These are phyloP conservation scores for Sanderia malayensis DNA, from an alignment of 30 jellyfish, hydroid and myxozoan species.

Conservation along the genomic window DNA sequence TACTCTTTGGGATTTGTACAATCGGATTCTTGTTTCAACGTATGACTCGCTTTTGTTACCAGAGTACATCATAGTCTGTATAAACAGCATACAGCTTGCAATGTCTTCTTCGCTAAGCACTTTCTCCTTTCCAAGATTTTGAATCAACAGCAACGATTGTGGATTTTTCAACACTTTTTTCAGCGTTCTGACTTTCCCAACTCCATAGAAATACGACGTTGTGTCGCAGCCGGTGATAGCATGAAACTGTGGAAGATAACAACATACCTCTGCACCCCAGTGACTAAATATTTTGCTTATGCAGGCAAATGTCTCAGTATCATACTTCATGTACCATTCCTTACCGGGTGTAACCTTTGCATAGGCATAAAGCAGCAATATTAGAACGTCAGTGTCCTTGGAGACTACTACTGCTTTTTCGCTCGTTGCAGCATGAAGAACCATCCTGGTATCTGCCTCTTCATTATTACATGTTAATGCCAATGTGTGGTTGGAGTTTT, in stretches of 20 bases:
- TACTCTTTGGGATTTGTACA: background rate
- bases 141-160: background rate
- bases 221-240: background rate
- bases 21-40: background rate
- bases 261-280: background rate
- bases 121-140: background rate
- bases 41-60: background rate
- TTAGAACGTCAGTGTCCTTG: background rate
- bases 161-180: background rate
- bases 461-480: background rate
- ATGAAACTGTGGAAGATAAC: background rate
- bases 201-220: background rate
- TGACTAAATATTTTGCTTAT: background rate
- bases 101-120: slow-evolving; percentile 2
- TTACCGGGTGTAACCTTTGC: background rate
- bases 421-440: background rate
- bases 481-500: background rate
- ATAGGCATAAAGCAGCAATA: background rate
- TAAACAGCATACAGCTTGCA: background rate
- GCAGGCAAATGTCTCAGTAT: background rate
- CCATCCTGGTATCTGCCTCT: slow-evolving; percentile 2
- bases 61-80: too few species aligned
- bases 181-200: background rate
- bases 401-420: background rate
- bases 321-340: background rate